phyloP scores from a whole-genome alignment of 2,797 vertebrate genomes.

The Carcharodon carcharias region DNA sequence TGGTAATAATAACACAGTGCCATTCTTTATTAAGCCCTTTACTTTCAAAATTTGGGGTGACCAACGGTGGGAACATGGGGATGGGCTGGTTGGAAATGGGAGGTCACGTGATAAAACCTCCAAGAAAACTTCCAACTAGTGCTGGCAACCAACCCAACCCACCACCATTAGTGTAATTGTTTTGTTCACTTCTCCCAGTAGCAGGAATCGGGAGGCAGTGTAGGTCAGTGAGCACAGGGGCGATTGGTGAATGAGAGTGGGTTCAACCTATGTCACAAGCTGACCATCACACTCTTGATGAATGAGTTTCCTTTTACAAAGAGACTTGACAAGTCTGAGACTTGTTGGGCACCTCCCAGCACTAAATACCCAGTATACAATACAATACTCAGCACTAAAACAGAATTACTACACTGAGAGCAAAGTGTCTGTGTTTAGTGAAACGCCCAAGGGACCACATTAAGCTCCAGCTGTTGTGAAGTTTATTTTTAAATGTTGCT shows the following conservation, averaged over 20 bases:
- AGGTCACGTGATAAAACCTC: background rate
- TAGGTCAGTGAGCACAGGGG: too few relatives aligned
- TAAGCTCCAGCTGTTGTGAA: constrained; percentile 5
- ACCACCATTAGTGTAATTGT: background rate
- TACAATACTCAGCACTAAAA: background rate
- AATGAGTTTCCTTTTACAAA: too few relatives aligned
- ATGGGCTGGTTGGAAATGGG: too few relatives aligned
- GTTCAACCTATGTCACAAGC: background rate
- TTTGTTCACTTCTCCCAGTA: background rate
- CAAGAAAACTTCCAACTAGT: background rate
- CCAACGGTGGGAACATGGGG: too few relatives aligned
- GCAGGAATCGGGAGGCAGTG: background rate
- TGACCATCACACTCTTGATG: background rate
- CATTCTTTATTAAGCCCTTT: too few relatives aligned
- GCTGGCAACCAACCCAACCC: background rate
- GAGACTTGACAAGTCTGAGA: too few relatives aligned
- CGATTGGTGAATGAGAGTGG: too few relatives aligned
- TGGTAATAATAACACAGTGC: too few relatives aligned
- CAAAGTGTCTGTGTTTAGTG: background rate
- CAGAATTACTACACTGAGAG: background rate
- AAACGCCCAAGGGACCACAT: background rate
- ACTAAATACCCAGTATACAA: too few relatives aligned
- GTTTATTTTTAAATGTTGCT: constrained; percentile 18
- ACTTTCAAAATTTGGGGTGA: too few relatives aligned
- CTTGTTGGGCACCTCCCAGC: too few relatives aligned